Evolutionary conservation across 1,140 invertebrate genomes (phyloP).

Genomic region (Wasmannia auropunctata): DNA sequence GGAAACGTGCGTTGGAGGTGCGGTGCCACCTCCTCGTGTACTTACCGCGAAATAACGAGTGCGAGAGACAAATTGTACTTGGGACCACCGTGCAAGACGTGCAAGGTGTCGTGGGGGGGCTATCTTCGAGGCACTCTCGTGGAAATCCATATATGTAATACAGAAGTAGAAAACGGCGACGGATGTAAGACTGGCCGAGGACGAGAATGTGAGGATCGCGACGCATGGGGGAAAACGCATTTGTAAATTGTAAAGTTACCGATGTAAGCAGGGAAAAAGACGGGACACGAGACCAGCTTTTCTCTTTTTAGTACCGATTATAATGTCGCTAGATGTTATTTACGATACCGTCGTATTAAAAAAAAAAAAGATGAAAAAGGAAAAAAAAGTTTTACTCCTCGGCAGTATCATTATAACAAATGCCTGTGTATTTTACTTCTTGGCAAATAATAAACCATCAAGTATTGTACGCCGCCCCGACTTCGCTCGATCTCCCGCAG

Average conservation of each 20-base stretch:
- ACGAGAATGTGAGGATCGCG: conserved; percentile 15
- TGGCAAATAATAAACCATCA: conserved; percentile 74
- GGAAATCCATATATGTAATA: conserved; percentile 1
- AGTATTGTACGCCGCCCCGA: conserved; percentile 63
- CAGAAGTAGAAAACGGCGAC: neutral
- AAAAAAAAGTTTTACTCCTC: conserved; percentile 53
- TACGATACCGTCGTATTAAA: conserved; percentile 61
- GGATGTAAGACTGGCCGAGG: neutral
- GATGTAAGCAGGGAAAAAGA: conserved; percentile 51
- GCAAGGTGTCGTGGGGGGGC: conserved; percentile 62
- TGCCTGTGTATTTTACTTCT: conserved; percentile 77
- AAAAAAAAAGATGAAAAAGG: too few relatives aligned
- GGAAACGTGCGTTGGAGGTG: conserved; percentile 11
- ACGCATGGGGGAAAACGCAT: conserved; percentile 13
- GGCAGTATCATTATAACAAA: conserved; percentile 72
- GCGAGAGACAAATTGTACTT: conserved; percentile 55
- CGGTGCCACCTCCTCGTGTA: conserved; percentile 21
- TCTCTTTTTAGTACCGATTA: conserved; percentile 75
- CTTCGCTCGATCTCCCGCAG: neutral
- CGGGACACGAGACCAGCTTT: conserved; percentile 66
- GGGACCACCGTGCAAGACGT: conserved; percentile 72
- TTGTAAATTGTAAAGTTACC: conserved; percentile 68
- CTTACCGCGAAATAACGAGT: conserved; percentile 30
- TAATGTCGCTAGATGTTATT: conserved; percentile 73
- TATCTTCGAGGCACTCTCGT: conserved; percentile 38